Evolutionary conservation across 2,113 vertebrate species (phyloP), one percentile per base, ranked within the genome.

Genomic region (Gallinago jamesoni): DNA sequence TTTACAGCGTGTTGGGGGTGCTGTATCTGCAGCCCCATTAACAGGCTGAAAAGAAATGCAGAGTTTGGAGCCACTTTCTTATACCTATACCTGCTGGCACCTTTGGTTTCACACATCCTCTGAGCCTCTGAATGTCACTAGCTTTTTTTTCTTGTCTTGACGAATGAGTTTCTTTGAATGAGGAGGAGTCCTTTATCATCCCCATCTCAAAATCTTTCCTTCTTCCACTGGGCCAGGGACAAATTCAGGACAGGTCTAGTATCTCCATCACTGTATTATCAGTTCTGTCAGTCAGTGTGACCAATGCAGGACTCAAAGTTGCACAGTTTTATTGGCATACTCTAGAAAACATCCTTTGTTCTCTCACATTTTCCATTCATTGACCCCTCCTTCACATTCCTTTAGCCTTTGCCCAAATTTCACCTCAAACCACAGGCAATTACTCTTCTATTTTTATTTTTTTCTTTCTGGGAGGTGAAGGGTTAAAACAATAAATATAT

Each of bases 401-500:
- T 69, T 93, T 55, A 76, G 62, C 37, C 41, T 92, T 79, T 92
- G 80, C 41, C 69, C 31, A 78, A 41, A 82, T 81, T 92, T 94
- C 43, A 82, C 76, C 57, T 93, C 84, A 93, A 66, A 85, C n/a
- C 66, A 76, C 76, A 96, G 14, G 8, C 62, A 84, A 39, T 74
- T 52, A 56, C 5, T 68, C 30, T 87, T 66, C 37, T 78, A 18
- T 52, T 35, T 3, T 45, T 64, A 52, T 74, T 76, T 86, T 86
- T 73, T 83, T 76, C 80, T 74, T 69, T 14, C 39, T 1, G 6
- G 48, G 35, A 93, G 91, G 87, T 89, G 87, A 95, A 55, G 94
- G 90, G 90, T 97, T 97, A 96, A 97, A 94, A 94, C 83, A 96
- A 96, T 92, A 96, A 91, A 57, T 84, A 87, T 48, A 66, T 93